Evolutionary conservation across 2,113 vertebrate species (phyloP), one percentile per base, ranked within the genome.

Genomic region (Talpa occidentalis): DNA sequence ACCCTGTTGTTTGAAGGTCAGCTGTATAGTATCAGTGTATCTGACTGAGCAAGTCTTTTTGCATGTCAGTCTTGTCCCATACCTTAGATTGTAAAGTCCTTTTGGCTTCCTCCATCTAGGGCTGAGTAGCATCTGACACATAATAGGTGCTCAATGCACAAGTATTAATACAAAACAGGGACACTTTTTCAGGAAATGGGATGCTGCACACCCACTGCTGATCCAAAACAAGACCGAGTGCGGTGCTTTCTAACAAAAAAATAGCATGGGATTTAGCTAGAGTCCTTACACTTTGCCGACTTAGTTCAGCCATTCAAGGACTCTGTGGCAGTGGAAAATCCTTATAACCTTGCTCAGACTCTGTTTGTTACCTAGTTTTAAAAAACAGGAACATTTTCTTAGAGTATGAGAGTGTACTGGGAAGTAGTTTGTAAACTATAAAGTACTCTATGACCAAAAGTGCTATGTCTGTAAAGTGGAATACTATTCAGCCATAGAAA

Each of bases 281-380:
- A 94, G 69, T 24, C 24, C 87, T 86, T 64, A 74, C 14, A n/a
- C 78, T 83, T 91, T 93, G 88, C 74, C 64, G 44, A 83, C 70
- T 91, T 85, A 30, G 21, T 76, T 90, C 21, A 94, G 91, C 44
- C 24, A 74, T 24, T 83, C n/a, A 94, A 80, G 40, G 76, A 24
- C 73, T 79, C 89, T n/a, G 28, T 81, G 47, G 54, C 26, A 81
- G 52, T 74, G 52, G n/a, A 77, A 10, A 77, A 93, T 52, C 64
- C 85, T 84, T 17, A 59, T 76, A 93, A 82, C 11, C 42, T 87
- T 42, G 26, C n/a, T 10, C 19, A 79, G 42, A 87, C 30, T 73
- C 56, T 24, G 70, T 91, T 69, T 94, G 40, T 94, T 76, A 66
- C 37, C 30, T 74, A 67, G 40, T 85, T 83, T 76, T 42, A 69